Evolutionary conservation across 2,797 vertebrate species (phyloP).

Genomic region (Cacajao melanocephalus): DNA sequence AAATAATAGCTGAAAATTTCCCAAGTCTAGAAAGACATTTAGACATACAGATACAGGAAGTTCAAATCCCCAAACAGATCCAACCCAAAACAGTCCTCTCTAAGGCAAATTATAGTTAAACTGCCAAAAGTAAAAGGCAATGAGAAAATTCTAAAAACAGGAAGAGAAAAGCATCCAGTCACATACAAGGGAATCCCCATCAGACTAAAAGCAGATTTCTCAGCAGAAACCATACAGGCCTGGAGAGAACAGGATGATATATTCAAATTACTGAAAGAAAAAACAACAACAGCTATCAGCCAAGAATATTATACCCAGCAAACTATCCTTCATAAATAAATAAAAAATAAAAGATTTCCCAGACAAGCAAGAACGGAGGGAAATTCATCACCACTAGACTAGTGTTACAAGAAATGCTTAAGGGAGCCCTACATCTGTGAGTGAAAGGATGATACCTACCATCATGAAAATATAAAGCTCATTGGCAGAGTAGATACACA

Average conservation of each 20-base stretch:
- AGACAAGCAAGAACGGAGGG: neutral
- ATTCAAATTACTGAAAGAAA: neutral
- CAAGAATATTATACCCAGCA: neutral
- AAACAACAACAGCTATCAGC: neutral
- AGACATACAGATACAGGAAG: neutral
- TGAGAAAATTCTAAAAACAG: neutral
- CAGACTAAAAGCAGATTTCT: neutral
- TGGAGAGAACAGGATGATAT: neutral
- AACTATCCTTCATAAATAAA: neutral
- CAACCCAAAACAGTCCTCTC: neutral
- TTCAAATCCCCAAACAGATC: neutral
- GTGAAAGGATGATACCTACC: neutral
- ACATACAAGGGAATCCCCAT: neutral
- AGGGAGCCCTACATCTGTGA: neutral
- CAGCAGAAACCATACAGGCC: neutral
- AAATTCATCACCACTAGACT: neutral
- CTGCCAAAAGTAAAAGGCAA: neutral
- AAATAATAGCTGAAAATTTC: neutral
- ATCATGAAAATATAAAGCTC: neutral
- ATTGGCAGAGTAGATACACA: neutral
- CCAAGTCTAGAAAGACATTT: neutral
- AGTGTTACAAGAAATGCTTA: neutral
- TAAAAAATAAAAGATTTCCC: neutral
- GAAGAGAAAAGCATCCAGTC: neutral
- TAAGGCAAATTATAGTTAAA: neutral